A percentile compares a stretch with the other conserved stretches of the same genome.
Evolutionary conservation across 2,113 vertebrate genomes (phyloP).

Genomic region (Noctilio leporinus): DNA sequence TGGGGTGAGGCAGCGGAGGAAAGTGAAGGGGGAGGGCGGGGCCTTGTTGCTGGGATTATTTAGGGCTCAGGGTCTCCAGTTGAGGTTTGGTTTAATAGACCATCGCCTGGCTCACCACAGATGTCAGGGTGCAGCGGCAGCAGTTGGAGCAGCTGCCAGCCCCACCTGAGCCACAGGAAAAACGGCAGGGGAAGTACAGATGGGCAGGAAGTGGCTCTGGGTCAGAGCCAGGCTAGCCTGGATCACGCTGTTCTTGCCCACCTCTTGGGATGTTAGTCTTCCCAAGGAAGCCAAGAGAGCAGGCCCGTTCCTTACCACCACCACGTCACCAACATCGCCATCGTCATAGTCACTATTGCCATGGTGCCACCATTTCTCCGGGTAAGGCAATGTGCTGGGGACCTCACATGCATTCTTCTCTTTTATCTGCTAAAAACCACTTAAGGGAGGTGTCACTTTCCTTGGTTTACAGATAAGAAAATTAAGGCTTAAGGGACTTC

Average conservation of each 20-base stretch:
- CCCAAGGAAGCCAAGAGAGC: neutral
- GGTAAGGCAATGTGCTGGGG: neutral
- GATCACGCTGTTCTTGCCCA: neutral
- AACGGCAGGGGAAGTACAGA: constrained; percentile 51
- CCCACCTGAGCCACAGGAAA: constrained; percentile 36
- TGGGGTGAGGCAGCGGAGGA: neutral
- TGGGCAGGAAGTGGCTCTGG: constrained; percentile 60
- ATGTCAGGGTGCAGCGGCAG: neutral
- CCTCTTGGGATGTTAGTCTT: neutral
- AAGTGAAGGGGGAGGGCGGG: neutral
- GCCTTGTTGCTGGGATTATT: neutral
- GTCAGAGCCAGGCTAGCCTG: neutral
- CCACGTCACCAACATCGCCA: neutral
- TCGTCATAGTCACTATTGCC: neutral
- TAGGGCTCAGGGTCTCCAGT: neutral
- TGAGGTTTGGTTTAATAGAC: constrained; percentile 26
- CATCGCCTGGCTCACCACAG: constrained; percentile 14
- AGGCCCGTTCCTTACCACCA: neutral
- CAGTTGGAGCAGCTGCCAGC: constrained; percentile 53
- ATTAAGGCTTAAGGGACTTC: neutral
- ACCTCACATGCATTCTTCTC: neutral
- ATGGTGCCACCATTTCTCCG: rapidly evolving
- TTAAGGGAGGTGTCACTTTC: neutral
- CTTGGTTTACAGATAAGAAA: neutral
- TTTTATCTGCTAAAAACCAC: neutral